Evolutionary conservation across 2,888 invertebrate species (phyloP).

Genomic region (Aleiodes alternator): DNA sequence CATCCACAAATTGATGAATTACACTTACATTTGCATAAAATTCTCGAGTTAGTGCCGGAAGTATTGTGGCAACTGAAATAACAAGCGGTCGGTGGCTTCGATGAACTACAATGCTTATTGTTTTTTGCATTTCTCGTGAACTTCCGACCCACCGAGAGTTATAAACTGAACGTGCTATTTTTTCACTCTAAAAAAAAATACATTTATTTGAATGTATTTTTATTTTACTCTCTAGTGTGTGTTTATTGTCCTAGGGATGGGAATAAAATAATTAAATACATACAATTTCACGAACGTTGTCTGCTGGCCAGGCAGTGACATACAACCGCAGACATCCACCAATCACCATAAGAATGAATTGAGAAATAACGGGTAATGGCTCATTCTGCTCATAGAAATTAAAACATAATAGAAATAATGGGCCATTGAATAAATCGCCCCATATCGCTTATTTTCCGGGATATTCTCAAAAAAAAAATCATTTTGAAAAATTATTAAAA

Average conservation of each 20-base stretch:
- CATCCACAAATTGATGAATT: background rate
- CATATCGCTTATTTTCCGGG: too few relatives aligned
- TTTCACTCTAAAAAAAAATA: conserved; percentile 39
- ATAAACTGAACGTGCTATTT: conserved; percentile 54
- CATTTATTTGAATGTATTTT: conserved; percentile 1
- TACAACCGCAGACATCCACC: conserved; percentile 61
- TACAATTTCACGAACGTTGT: conserved; percentile 63
- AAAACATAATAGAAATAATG: conserved; percentile 10
- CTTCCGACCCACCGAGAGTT: conserved; percentile 49
- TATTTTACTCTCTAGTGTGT: background rate
- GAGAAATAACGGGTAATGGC: conserved; percentile 55
- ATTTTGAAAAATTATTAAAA: too few relatives aligned
- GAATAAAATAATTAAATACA: conserved; percentile 29
- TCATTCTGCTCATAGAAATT: conserved; percentile 51
- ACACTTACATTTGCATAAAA: conserved; percentile 55
- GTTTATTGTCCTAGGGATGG: background rate
- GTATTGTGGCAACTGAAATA: conserved; percentile 47
- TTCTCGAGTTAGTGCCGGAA: conserved; percentile 53
- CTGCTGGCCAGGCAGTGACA: conserved; percentile 64
- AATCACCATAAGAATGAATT: conserved; percentile 60
- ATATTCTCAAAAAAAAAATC: too few relatives aligned
- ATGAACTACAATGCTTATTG: conserved; percentile 52
- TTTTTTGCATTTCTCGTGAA: conserved; percentile 42
- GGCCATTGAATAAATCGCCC: too few relatives aligned
- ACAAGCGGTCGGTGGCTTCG: conserved; percentile 56